Evolutionary conservation across 1,140 invertebrate genomes (phyloP).

Genomic region (Platyscapa corneri): DNA sequence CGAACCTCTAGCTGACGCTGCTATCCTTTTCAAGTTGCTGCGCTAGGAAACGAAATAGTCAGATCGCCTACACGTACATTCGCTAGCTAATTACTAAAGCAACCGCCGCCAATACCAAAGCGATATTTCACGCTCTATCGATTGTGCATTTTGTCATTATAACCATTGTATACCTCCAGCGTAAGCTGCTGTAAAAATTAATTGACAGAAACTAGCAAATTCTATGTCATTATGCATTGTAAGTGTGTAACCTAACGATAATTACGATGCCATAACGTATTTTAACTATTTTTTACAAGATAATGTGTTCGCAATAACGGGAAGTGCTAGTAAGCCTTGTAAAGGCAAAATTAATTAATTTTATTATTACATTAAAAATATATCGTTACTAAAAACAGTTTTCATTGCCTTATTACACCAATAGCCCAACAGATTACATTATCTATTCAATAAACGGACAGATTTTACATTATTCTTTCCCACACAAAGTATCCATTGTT

Average conservation of each 20-base stretch:
- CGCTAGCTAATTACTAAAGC: neutral
- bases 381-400: neutral
- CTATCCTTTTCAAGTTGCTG: neutral
- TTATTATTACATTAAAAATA: neutral
- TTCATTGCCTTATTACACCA: neutral
- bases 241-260: neutral
- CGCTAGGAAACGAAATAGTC: neutral
- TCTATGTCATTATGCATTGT: neutral
- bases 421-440: neutral
- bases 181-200: neutral
- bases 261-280: neutral
- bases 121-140: neutral
- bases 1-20: neutral
- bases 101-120: neutral
- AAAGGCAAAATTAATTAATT: neutral
- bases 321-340: neutral
- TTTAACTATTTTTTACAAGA: neutral
- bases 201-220: slow-evolving; percentile 1
- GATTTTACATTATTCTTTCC: neutral
- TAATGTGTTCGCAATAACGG: neutral
- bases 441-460: neutral
- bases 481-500: neutral
- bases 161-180: neutral
- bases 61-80: neutral
- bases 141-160: neutral